Base-by-base conservation (phyloP, 2,113 vertebrate genomes). In the Microtus ochrogaster region DNA sequence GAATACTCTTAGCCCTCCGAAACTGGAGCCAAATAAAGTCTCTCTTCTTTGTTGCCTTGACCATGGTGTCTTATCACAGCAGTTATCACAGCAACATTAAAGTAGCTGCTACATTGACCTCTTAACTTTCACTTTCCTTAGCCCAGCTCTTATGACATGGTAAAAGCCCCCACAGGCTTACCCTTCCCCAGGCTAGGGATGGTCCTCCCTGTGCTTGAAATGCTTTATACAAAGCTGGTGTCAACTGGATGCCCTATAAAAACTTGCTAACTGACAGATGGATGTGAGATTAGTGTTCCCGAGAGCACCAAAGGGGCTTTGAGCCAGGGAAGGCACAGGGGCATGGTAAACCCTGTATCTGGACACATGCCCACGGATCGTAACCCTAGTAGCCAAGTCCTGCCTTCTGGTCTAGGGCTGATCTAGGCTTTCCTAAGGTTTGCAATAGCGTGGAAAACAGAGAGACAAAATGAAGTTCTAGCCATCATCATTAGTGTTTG, bases 381-480 rank as follows among this genome's bases (percentile, higher is more conserved):
- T 33, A 66, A 73, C 11, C 24, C 14, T n/a, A 47, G 52, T 28
- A 77, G 21, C 5, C 85, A 70, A 82, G 33, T 77, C 86, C 30
- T 87, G 22, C 33, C 28, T 91, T 87, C 39, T 47, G 28, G 61
- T 73, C n/a, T 58, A 58, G 58, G 19, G 58, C 58, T 21, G 19
- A 21, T 21, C 58, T 58, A 19, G 58, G 58, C 58, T 77, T 94
- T 55, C 36, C 70, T 14, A 49, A 28, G 21, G 21, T 84, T 94
- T 66, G 3, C 52, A 72, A 0, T 55, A 65, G 6, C 92, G 76
- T 97, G 96, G 87, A 83, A 97, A 87, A 55, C 89, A 91, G 96
- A 97, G 94, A 17, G 95, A 94, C 47, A 95, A 96, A 89, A 72
- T 76, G 82, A 96, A 97, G 74, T 95, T 97, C 95, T 97, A 96